Base-by-base conservation (phyloP, 2,113 vertebrate species). In the Heteronetta atricapilla region DNA sequence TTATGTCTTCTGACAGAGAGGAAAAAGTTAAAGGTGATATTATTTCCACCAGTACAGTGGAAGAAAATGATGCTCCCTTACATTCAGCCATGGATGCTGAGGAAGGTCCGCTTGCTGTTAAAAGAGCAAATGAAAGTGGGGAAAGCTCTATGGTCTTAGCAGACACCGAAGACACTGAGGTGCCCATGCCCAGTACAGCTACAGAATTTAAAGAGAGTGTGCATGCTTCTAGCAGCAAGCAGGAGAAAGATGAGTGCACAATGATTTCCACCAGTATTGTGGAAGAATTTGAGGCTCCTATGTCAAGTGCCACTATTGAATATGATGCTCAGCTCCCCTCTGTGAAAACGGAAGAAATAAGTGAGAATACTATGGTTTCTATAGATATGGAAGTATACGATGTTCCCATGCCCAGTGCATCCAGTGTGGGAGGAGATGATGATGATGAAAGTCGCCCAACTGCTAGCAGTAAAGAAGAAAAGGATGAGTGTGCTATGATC, bases 401-500 rank as follows among this genome's bases (percentile, higher is more conserved):
- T 11, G 85, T 87, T 38, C 97, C 98, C 9, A 97, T 96, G 96
- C 96, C 98, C 72, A 98, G 97, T 63, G 97, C 97, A 13, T 94
- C 97, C 55, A 97, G 93, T 19, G 83, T 90, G 8, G 94, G 91
- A 22, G 93, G 80, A 72, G 44, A 86, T 7, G 84, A 84, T 53
- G 84, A 55, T 15, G 84, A 55, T 14, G 76, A 38, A 60, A 88
- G 70, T 34, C 96, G 94, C 8, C 92, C 92, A 21, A 84, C 97
- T 70, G 97, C 97, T 16, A 96, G 96, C 4, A 12, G 95, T 90
- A 98, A 98, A 74, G 98, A 98, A 48, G 98, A 98, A 68, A 98
- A 97, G 64, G 98, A 98, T 67, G 98, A 98, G 8, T 98, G 98
- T 46, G 96, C 97, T 12, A 97, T 98, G 89, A 98, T 98, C 86